Percentiles rank a stretch among this genome's conserved stretches.
phyloP scores from a whole-genome alignment of 2,797 vertebrate genomes.

The Dendrocincla fuliginosa region DNA sequence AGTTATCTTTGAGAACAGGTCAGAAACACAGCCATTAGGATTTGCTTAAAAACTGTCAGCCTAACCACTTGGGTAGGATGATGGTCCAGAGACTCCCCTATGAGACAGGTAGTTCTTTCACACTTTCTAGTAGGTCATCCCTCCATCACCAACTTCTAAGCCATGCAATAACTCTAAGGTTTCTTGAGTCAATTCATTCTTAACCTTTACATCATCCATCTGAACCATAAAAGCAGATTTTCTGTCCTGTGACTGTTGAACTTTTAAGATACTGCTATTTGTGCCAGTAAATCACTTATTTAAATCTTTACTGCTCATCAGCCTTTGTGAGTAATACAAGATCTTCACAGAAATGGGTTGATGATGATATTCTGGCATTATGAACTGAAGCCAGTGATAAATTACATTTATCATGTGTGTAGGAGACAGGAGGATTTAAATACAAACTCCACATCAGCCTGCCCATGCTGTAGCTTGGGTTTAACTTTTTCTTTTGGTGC shows the following conservation, averaged over 20 bases:
- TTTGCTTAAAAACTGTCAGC: background rate
- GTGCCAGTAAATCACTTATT: constrained; percentile 7
- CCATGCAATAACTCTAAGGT: background rate
- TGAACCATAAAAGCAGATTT: background rate
- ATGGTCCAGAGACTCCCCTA: background rate
- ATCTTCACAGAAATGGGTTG: background rate
- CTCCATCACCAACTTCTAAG: background rate
- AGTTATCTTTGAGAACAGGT: background rate
- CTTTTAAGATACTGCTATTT: background rate
- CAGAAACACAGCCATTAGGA: background rate
- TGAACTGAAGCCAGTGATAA: background rate
- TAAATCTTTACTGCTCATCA: constrained; percentile 9
- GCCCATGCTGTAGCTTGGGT: background rate
- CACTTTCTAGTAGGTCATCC: background rate
- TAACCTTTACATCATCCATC: background rate
- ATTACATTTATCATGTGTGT: background rate
- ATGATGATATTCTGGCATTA: background rate
- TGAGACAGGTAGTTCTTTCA: background rate
- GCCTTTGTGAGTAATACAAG: background rate
- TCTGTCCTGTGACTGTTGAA: background rate
- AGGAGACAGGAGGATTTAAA: background rate
- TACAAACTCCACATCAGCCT: background rate
- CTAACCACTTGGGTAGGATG: background rate
- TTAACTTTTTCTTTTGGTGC: background rate
- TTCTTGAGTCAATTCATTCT: background rate